Evolutionary conservation across 2,113 vertebrate species (phyloP).

Genomic region (Vombatus ursinus): DNA sequence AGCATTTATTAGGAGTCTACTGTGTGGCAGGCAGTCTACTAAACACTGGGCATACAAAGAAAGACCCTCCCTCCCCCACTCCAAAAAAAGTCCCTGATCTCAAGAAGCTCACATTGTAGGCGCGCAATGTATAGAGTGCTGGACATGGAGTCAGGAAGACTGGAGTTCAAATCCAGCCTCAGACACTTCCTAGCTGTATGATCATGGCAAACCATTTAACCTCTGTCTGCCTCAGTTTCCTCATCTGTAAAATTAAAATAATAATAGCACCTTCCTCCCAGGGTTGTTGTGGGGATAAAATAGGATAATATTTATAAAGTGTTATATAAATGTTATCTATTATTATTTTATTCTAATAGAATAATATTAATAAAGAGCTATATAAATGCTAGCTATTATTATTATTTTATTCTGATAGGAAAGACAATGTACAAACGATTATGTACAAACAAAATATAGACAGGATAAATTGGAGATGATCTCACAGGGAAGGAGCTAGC

Average conservation of each 20-base stretch:
- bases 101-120: background rate
- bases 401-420: background rate
- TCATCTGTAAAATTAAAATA: background rate
- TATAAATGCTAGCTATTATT: too few species aligned
- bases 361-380: background rate
- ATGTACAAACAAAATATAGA: background rate
- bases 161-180: background rate
- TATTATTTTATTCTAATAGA: background rate
- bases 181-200: background rate
- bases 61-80: background rate
- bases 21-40: background rate
- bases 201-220: background rate
- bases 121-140: background rate
- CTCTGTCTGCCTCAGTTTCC: background rate
- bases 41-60: background rate
- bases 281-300: background rate
- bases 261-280: background rate
- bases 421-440: background rate
- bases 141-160: background rate
- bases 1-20: background rate
- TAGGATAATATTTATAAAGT: background rate
- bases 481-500: too few species aligned
- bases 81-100: background rate
- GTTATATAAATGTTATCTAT: too few species aligned
- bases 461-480: background rate